Evolutionary conservation across 2,888 invertebrate genomes (phyloP).

Genomic region (Heteropelma amictum): DNA sequence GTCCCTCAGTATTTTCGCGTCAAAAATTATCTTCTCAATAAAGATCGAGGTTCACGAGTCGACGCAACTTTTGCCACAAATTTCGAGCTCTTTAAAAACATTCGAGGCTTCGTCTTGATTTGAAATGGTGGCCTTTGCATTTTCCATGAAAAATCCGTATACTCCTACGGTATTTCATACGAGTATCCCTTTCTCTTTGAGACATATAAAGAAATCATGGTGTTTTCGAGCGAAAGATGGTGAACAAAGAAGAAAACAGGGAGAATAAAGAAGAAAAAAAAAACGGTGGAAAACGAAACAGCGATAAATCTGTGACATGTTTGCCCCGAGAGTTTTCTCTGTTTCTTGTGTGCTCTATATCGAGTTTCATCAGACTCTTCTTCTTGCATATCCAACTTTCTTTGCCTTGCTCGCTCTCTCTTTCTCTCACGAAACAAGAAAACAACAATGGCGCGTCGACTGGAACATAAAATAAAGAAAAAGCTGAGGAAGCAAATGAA

Average conservation of each 20-base stretch:
- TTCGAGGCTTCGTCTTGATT: too few relatives aligned
- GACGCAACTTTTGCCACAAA: too few relatives aligned
- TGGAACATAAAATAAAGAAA: constrained; percentile 31
- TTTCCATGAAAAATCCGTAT: constrained; percentile 1
- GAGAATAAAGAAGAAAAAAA: background rate
- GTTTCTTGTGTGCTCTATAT: constrained; percentile 2
- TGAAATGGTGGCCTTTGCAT: too few relatives aligned
- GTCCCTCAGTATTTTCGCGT: background rate
- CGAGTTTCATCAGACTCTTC: constrained; percentile 7
- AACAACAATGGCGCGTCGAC: constrained; percentile 35
- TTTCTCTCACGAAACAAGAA: too few relatives aligned
- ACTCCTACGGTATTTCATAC: background rate
- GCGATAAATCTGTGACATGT: constrained; percentile 51
- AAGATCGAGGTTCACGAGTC: too few relatives aligned
- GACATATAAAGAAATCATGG: background rate
- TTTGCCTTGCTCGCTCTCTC: too few relatives aligned
- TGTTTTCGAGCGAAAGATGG: background rate
- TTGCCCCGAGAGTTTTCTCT: constrained; percentile 38
- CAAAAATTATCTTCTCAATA: too few relatives aligned
- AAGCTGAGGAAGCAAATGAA: background rate
- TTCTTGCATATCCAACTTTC: too few relatives aligned
- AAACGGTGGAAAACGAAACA: constrained; percentile 16
- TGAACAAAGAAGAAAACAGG: background rate
- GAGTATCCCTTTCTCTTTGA: background rate
- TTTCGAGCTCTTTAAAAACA: too few relatives aligned